Evolutionary conservation across 2,113 vertebrate species (phyloP).

Genomic region (Nestor notabilis): DNA sequence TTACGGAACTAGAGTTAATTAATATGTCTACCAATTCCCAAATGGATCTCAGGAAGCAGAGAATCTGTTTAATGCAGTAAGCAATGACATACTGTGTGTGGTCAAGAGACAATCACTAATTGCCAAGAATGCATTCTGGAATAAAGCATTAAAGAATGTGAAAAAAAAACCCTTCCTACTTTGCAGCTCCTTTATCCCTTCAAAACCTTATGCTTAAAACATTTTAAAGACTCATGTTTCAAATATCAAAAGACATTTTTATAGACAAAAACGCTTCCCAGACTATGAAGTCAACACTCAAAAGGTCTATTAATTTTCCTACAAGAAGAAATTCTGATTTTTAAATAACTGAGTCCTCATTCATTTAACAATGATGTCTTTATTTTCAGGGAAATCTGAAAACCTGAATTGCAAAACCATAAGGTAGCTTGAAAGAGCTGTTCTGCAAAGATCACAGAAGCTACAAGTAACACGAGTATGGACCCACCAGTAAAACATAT

Average conservation of each 20-base stretch:
- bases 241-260: slow-evolving; percentile 16
- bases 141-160: slow-evolving; percentile 28
- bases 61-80: slow-evolving; percentile 76
- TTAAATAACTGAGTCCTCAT: not conserved
- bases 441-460: not conserved
- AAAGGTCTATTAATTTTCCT: slow-evolving; percentile 47
- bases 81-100: slow-evolving; percentile 71
- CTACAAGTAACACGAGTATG: not conserved
- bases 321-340: slow-evolving; percentile 4
- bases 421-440: slow-evolving; percentile 8
- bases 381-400: slow-evolving; percentile 30
- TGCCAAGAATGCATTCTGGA: slow-evolving; percentile 47
- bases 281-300: slow-evolving; percentile 17
- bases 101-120: slow-evolving; percentile 67
- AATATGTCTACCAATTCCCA: slow-evolving; percentile 77
- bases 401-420: slow-evolving; percentile 28
- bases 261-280: not conserved
- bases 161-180: not conserved
- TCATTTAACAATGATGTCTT: slow-evolving; percentile 31
- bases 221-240: slow-evolving; percentile 19
- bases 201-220: not conserved
- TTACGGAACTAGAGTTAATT: slow-evolving; percentile 76
- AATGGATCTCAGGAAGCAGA: slow-evolving; percentile 70
- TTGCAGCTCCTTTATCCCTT: not conserved
- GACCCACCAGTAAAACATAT: not conserved